Evolutionary conservation across 2,797 vertebrate genomes (phyloP).

Genomic region (Clarias pachynema): DNA sequence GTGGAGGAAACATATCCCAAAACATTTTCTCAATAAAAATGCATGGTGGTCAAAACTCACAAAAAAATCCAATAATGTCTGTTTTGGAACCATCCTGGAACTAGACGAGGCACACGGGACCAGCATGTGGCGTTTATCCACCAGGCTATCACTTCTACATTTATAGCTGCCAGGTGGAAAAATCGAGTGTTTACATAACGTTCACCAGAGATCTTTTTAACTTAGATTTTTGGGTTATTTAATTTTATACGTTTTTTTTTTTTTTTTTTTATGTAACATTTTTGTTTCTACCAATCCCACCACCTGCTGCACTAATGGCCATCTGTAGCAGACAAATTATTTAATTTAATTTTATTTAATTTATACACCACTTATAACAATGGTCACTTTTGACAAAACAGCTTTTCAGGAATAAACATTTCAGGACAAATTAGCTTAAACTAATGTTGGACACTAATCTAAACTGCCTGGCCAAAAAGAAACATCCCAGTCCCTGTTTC

Average conservation of each 20-base stretch:
- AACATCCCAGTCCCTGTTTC: too few relatives aligned
- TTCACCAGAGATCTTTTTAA: not conserved
- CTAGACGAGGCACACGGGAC: not conserved
- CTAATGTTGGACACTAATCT: too few relatives aligned
- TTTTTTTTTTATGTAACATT: not conserved
- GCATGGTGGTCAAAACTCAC: not conserved
- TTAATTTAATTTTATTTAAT: not conserved
- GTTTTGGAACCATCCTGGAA: not conserved
- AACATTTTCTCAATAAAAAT: not conserved
- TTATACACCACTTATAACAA: too few relatives aligned
- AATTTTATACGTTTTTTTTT: not conserved
- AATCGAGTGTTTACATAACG: not conserved
- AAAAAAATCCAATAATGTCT: not conserved
- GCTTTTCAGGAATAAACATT: too few relatives aligned
- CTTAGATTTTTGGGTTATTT: too few relatives aligned
- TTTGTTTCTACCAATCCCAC: not conserved
- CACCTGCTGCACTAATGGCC: not conserved
- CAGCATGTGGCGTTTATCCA: not conserved
- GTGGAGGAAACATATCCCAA: not conserved
- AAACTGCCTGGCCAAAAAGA: too few relatives aligned
- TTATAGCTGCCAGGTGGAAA: not conserved
- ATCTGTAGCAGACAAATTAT: not conserved
- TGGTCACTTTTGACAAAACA: too few relatives aligned
- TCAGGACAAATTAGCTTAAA: too few relatives aligned
- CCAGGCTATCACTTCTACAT: not conserved